These are phyloP conservation scores for Serrognathus titanus DNA, from an alignment of 2,888 invertebrate species.

Conservation along the genomic window DNA sequence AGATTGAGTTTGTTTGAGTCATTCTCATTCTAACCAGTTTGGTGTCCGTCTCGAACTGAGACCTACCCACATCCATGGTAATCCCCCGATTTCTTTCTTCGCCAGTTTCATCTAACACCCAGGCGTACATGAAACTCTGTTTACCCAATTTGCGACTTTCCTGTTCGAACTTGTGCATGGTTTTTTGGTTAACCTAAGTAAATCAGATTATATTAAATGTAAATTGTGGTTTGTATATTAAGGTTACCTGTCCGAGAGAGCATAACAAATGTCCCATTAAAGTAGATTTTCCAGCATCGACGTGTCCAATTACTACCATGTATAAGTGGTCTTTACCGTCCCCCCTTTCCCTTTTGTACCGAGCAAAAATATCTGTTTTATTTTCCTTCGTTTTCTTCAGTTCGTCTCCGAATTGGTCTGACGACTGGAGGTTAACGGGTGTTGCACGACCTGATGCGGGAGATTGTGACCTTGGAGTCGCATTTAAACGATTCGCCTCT, in stretches of 20 bases:
- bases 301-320: constrained; percentile 92
- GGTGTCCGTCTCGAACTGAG: constrained; percentile 84
- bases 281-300: constrained; percentile 96
- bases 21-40: constrained; percentile 50
- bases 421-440: constrained; percentile 38
- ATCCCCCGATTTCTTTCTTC: constrained; percentile 96
- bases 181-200: constrained; percentile 66
- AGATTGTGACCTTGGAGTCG: constrained; percentile 63
- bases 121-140: constrained; percentile 96
- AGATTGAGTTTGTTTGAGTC: neutral
- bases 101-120: constrained; percentile 98
- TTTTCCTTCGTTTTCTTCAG: constrained; percentile 52
- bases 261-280: constrained; percentile 94
- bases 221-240: neutral
- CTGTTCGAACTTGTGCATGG: constrained; percentile 95
- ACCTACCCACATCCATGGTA: constrained; percentile 97
- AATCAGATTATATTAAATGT: neutral
- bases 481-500: constrained; percentile 34
- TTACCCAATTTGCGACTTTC: constrained; percentile 97
- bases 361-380: constrained; percentile 57
- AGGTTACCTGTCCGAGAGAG: constrained; percentile 69
- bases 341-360: constrained; percentile 72
- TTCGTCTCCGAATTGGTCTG: constrained; percentile 19
- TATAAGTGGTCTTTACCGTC: constrained; percentile 84
- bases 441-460: constrained; percentile 62